Conservation (phyloP, 2,888 invertebrate species). For the Copidosoma aretas region DNA sequence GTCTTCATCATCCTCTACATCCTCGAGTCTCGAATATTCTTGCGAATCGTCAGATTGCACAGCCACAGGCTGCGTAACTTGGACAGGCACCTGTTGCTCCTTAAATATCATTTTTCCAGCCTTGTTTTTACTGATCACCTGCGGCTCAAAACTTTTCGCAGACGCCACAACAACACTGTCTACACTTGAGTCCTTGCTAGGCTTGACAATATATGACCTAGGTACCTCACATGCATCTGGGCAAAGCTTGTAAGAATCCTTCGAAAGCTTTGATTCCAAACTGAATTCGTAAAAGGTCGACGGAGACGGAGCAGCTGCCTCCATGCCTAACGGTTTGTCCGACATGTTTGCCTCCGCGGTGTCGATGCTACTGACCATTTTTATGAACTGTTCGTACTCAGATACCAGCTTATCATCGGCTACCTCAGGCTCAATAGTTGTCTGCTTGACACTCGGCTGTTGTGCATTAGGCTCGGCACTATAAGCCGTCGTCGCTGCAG, state of each 20-base stretch:
- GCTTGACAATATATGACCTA: neutral
- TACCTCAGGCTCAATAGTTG: slow-evolving; percentile 34
- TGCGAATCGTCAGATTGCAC: neutral
- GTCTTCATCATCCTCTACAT: neutral
- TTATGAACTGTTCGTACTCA: slow-evolving; percentile 69
- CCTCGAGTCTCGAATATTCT: no score
- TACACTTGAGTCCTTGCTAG: slow-evolving; percentile 7
- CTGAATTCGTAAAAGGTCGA: slow-evolving; percentile 49
- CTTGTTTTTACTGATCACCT: neutral
- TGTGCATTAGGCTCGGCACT: no score
- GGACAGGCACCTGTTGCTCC: neutral
- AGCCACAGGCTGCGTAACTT: neutral
- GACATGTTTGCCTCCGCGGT: neutral
- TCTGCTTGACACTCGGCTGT: slow-evolving; percentile 14
- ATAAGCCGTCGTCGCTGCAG: neutral
- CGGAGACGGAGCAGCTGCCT: slow-evolving; percentile 30
- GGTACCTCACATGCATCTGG: slow-evolving; percentile 18
- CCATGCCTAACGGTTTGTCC: no score
- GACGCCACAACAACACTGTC: neutral
- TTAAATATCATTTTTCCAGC: neutral
- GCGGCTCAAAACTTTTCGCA: neutral
- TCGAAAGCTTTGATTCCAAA: slow-evolving; percentile 45
- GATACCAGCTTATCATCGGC: slow-evolving; percentile 60
- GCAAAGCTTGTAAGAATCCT: neutral
- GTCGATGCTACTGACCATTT: slow-evolving; percentile 55